Base-by-base conservation (phyloP, 37 sponge, comb jelly and placozoan genomes). In the Aplysina aerophoba region DNA sequence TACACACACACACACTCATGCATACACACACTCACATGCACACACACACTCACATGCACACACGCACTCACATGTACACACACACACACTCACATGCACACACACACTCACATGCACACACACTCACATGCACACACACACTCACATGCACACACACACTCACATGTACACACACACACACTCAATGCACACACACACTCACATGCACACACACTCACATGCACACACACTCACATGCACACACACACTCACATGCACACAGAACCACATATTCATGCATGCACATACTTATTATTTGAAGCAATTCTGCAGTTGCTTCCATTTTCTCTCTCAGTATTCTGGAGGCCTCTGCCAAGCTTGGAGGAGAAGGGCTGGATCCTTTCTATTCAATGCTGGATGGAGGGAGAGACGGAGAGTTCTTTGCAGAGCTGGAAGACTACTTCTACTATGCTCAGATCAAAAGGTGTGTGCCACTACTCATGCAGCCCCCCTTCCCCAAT, bases 371-470 rank as follows among this genome's bases (percentile, higher is more conserved):
- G 37, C 80, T 98, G 75, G 85, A 62, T 17, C 99, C 99, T 5
- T 98, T 98, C 90, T 98, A 98, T 59, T 79, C 88, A 40, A 88
- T 98, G 85, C 82, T 98, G 64, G 95, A 98, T 37, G 99, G 99
- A 55, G 99, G 99, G 22, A 84, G 93, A 60, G 91, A 91, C 35
- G 99, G 99, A 22, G 90, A 84, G 77, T 94, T 98, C 66, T 96
- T 89, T 81, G 40, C 86, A 15, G 97, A 98, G 67, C 81, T 98
- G 86, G 97, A 98, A 75, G 94, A 98, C 27, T 92, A 89, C 83
- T 98, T 98, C 94, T 98, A 96, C 88, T 98, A 98, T 83, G 93
- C 97, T 33, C 99, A 98, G 63, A 92, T 98, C 65, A 92, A 84
- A 57, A 89, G 87, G 92, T 91, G 39, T 53, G 24, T 25, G 22